phyloP scores from a whole-genome alignment of 2,888 invertebrate genomes.

The Luperina testacea region DNA sequence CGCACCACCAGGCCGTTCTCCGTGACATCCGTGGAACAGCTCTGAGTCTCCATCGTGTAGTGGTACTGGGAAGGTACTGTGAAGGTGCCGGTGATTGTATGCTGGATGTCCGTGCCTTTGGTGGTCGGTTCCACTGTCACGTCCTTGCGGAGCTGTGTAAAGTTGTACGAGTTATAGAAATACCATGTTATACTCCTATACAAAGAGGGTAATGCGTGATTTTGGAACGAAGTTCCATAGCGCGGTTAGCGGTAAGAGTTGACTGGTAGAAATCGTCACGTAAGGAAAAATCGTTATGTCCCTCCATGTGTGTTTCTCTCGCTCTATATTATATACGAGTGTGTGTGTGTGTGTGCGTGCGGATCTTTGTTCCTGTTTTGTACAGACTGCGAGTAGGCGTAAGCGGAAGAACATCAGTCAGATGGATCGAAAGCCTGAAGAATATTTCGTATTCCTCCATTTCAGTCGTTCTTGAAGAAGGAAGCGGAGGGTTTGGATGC shows the following conservation, averaged over 20 bases:
- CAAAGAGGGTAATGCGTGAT: not conserved
- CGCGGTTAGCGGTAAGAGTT: too few relatives aligned
- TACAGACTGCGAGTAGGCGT: not conserved
- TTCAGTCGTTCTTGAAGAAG: not conserved
- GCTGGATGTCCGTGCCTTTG: constrained; percentile 81
- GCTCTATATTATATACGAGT: too few relatives aligned
- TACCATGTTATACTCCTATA: not conserved
- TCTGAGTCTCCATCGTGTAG: constrained; percentile 94
- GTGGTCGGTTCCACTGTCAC: constrained; percentile 76
- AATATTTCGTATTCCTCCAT: not conserved
- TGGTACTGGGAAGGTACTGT: constrained; percentile 92
- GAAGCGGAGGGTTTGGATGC: too few relatives aligned
- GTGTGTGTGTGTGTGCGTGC: too few relatives aligned
- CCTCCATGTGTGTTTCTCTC: too few relatives aligned
- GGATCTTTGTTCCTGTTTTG: too few relatives aligned
- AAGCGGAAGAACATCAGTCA: too few relatives aligned
- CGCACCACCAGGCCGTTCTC: constrained; percentile 77
- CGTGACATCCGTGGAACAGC: constrained; percentile 81
- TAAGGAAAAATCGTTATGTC: too few relatives aligned
- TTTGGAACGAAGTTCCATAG: not conserved
- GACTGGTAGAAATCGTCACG: too few relatives aligned
- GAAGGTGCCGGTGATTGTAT: constrained; percentile 90
- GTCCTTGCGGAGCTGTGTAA: constrained; percentile 79
- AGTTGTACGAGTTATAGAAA: not conserved
- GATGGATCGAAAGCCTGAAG: not conserved